Evolutionary conservation across 2,797 vertebrate species (phyloP), one percentile per base, ranked within the genome.

Genomic region (Hozukius guyotensis): DNA sequence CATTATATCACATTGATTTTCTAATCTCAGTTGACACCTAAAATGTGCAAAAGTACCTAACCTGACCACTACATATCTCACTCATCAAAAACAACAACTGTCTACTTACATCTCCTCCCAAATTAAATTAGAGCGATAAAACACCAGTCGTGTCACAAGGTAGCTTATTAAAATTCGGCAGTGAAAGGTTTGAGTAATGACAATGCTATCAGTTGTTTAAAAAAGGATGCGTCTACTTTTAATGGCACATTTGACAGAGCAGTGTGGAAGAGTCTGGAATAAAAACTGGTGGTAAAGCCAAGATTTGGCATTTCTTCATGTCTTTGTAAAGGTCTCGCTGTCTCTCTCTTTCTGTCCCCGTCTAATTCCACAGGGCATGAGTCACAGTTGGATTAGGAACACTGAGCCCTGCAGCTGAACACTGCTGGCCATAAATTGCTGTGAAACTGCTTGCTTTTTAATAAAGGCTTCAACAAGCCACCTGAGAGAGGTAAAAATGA

Each of bases 401-500:
- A 81, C 66, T 73, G 62, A 77, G 74, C 77, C 76, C 86, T 68
- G 76, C 78, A 76, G 82, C 72, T 32, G 59, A 79, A 77, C 59
- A 77, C 77, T 68, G 57, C 25, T 59, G 85, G 77, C 83, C 76
- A 90, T 91, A 92, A 93, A 93, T 91, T 91, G 80, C 89, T 73
- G 64, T 85, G 83, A 93, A 93, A 91, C 86, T 78, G 89, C 91
- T 90, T 83, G 83, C 86, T 93, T 92, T 94, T 94, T 94, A 93
- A 94, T 93, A 94, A 92, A 90, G 86, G 75, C 87, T 83, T 87
- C 81, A 92, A 93, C 82, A 89, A 87, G 89, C 88, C 91, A 91
- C 88, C 85, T 61, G 90, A 92, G 93, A 87, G 84, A 82, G 53
- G 68, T 90, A 82, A 86, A 87, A 88, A 72, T 75, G 81, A 85